Conservation (phyloP, 2,888 invertebrate species). For the Dascillus cervinus region DNA sequence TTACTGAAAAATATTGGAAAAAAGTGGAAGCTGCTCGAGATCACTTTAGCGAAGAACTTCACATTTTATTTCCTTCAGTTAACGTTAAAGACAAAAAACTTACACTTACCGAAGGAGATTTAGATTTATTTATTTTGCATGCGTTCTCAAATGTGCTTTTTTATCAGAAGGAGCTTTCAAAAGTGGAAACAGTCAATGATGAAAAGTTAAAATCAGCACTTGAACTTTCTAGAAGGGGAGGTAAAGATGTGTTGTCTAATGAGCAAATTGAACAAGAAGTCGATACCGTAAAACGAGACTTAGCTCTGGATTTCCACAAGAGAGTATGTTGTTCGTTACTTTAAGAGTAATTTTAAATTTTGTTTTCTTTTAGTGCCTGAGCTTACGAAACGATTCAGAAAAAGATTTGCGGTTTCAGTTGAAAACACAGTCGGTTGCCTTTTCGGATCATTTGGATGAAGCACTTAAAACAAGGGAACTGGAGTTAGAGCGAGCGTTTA, state of each 20-base stretch:
- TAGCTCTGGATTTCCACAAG: conserved; percentile 63
- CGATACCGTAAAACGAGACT: conserved; percentile 57
- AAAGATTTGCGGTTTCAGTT: conserved; percentile 68
- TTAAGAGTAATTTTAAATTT: conserved; percentile 5
- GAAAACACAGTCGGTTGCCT: conserved; percentile 78
- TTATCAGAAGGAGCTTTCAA: conserved; percentile 69
- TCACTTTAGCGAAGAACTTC: conserved; percentile 56
- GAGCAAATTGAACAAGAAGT: conserved; percentile 63
- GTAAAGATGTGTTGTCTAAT: conserved; percentile 36
- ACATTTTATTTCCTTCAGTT: conserved; percentile 64
- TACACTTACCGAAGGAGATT: conserved; percentile 54
- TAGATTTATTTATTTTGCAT: conserved; percentile 72
- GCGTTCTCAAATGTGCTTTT: conserved; percentile 69
- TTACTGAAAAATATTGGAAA: conserved; percentile 76
- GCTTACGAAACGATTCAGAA: conserved; percentile 60
- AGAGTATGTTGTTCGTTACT: conserved; percentile 45
- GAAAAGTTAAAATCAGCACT: conserved; percentile 57
- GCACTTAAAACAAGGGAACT: conserved; percentile 50
- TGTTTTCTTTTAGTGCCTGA: conserved; percentile 47
- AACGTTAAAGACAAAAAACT: conserved; percentile 59
- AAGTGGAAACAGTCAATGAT: conserved; percentile 58
- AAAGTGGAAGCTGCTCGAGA: conserved; percentile 60
- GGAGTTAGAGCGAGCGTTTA: conserved; percentile 46
- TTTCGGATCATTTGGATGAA: conserved; percentile 72
- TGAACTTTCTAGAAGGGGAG: conserved; percentile 51